A percentile compares a stretch with the other conserved stretches of the same genome.
Conservation (phyloP, 1,140 invertebrate species). For the Plutomurus gul region DNA sequence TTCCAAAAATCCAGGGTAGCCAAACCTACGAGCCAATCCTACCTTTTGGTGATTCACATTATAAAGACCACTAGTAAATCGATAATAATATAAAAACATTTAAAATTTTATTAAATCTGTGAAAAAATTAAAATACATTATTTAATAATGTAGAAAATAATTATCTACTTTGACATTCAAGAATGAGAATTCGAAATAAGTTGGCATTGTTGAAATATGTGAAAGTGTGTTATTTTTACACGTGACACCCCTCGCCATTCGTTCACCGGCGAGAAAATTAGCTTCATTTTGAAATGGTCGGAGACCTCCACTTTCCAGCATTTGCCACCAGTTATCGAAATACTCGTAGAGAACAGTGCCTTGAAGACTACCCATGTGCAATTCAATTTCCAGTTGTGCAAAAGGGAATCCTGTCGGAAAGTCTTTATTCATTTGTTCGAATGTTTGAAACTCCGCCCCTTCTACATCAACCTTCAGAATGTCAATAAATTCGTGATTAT, state of each 20-base stretch:
- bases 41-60: too few species aligned
- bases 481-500: slow-evolving; percentile 18
- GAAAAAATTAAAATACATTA: too few species aligned
- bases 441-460: neutral
- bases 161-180: neutral
- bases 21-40: too few species aligned
- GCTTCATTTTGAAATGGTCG: neutral
- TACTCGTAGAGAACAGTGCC: neutral
- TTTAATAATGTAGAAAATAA: neutral
- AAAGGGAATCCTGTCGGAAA: slow-evolving; percentile 28
- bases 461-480: slow-evolving; percentile 44
- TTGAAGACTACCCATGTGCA: neutral
- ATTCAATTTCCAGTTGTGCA: slow-evolving; percentile 33
- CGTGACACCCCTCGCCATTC: too few species aligned
- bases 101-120: too few species aligned
- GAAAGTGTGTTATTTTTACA: too few species aligned
- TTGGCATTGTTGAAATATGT: neutral
- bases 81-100: too few species aligned
- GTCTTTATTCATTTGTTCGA: slow-evolving; percentile 6
- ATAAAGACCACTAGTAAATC: too few species aligned
- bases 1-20: too few species aligned
- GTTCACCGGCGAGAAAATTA: neutral
- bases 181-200: neutral
- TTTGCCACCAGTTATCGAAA: neutral
- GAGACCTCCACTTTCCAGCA: neutral